These are phyloP conservation scores for Rotaria magnacalcarata DNA, from an alignment of 2,888 invertebrate genomes.

Conservation along the genomic window DNA sequence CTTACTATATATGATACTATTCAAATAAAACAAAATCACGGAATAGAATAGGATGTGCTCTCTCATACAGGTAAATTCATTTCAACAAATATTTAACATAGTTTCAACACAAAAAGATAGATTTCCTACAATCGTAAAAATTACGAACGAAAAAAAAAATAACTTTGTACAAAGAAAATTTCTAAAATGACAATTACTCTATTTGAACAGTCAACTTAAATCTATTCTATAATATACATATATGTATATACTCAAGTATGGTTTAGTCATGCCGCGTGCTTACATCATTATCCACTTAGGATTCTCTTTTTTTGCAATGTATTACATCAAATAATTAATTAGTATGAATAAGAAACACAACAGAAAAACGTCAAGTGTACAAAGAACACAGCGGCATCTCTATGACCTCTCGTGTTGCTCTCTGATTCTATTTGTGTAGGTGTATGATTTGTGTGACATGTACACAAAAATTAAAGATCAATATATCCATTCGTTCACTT, in stretches of 20 bases:
- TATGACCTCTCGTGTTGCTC: neutral
- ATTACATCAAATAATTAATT: conserved; percentile 28
- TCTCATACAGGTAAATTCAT: conserved; percentile 24
- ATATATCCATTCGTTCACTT: conserved; percentile 23
- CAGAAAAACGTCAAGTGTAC: neutral
- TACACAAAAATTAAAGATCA: conserved; percentile 34
- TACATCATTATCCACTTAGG: conserved; percentile 35
- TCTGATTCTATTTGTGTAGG: conserved; percentile 32
- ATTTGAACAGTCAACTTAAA: neutral
- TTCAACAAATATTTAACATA: conserved; percentile 4
- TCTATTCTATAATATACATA: neutral
- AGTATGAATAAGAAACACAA: neutral
- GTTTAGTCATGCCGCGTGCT: conserved; percentile 9
- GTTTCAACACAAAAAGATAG: neutral
- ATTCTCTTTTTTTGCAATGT: neutral
- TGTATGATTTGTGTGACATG: neutral
- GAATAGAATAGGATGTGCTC: conserved; percentile 7
- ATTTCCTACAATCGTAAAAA: too few species aligned
- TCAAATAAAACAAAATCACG: neutral
- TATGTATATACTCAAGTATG: neutral
- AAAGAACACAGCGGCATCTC: neutral
- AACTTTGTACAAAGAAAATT: neutral
- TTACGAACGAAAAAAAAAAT: too few species aligned
- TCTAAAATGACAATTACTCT: neutral
- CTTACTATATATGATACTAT: conserved; percentile 1